phyloP scores from a whole-genome alignment of 2,113 vertebrate genomes.

The Potamarius usumacintae region DNA sequence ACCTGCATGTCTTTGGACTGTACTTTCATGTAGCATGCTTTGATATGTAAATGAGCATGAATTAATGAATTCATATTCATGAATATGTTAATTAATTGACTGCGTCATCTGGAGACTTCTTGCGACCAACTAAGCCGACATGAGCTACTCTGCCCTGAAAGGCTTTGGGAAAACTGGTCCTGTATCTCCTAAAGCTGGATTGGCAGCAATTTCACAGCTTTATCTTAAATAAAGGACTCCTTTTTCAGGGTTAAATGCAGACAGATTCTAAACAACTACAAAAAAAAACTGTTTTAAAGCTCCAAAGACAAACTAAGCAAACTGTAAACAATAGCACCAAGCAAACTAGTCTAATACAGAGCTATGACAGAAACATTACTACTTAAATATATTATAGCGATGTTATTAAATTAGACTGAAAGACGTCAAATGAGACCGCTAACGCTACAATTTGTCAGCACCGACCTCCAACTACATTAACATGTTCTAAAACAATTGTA shows the following conservation, averaged over 20 bases:
- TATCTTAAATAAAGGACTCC: not conserved
- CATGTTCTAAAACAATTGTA: not conserved
- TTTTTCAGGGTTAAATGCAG: not conserved
- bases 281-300: not conserved
- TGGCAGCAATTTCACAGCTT: not conserved
- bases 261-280: not conserved
- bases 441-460: not conserved
- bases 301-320: not conserved
- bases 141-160: not conserved
- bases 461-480: not conserved
- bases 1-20: too few species aligned
- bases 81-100: not conserved
- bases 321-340: not conserved
- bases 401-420: not conserved
- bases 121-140: not conserved
- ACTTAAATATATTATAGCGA: not conserved
- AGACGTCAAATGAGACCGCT: not conserved
- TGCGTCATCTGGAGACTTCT: not conserved
- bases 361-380: not conserved
- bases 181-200: not conserved
- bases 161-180: not conserved
- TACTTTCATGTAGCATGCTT: not conserved
- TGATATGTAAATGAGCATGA: not conserved
- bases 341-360: not conserved
- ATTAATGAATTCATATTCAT: not conserved